Conservation (phyloP, 2,797 vertebrate species). For the Enteromius mattozi region DNA sequence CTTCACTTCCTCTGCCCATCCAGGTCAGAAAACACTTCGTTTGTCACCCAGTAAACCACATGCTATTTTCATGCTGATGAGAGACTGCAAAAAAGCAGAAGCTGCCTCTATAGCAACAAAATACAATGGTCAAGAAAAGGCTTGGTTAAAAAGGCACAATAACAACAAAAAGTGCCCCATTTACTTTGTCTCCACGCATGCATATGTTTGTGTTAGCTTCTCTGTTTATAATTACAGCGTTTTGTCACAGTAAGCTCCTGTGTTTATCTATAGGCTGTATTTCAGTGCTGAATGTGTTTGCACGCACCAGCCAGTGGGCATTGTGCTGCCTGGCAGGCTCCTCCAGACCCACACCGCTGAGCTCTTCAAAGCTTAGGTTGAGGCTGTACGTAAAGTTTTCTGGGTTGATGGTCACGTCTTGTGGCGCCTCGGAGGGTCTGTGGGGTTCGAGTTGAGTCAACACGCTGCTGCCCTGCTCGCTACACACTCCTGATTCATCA, state of each 20-base stretch:
- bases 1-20: constrained; percentile 65
- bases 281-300: constrained; percentile 36
- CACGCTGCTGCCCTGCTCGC: constrained; percentile 73
- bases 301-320: constrained; percentile 83
- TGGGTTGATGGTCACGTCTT: constrained; percentile 56
- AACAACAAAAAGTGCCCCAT: background rate
- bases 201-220: constrained; percentile 21
- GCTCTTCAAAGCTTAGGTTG: constrained; percentile 97
- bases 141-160: constrained; percentile 13
- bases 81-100: constrained; percentile 64
- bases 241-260: constrained; percentile 30
- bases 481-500: constrained; percentile 79
- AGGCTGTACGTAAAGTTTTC: constrained; percentile 81
- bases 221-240: constrained; percentile 4
- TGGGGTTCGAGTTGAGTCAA: constrained; percentile 66
- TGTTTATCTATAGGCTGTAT: constrained; percentile 28
- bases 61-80: constrained; percentile 64
- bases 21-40: constrained; percentile 62
- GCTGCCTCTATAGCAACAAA: constrained; percentile 34
- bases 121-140: constrained; percentile 36
- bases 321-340: constrained; percentile 83
- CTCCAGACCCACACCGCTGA: constrained; percentile 89
- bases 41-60: constrained; percentile 69
- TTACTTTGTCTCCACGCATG: background rate
- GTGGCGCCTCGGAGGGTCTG: constrained; percentile 62